Evolutionary conservation across 2,113 vertebrate species (phyloP).

Genomic region (Hoplias malabaricus): DNA sequence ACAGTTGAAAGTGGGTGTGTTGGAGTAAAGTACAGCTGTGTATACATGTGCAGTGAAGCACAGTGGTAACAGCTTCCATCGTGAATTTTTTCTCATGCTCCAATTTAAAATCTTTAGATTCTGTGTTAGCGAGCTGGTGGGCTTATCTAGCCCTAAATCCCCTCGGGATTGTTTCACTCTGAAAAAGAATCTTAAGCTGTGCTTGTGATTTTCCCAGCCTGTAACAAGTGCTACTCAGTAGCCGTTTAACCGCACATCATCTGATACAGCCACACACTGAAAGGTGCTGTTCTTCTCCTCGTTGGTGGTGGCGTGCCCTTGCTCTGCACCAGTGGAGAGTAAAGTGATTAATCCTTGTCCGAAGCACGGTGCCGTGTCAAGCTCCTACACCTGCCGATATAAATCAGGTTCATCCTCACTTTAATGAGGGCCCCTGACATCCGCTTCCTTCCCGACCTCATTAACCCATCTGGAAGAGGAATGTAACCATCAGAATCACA

Average conservation of each 20-base stretch:
- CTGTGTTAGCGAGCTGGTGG: neutral
- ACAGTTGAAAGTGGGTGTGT: too few relatives aligned
- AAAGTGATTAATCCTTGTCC: constrained; percentile 44
- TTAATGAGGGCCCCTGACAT: constrained; percentile 44
- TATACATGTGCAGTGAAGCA: neutral
- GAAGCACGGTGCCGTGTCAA: constrained; percentile 12
- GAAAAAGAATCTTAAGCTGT: neutral
- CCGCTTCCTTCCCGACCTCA: constrained; percentile 44
- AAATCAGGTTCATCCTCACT: constrained; percentile 33
- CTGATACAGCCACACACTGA: neutral
- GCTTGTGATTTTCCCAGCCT: neutral
- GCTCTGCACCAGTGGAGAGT: constrained; percentile 22
- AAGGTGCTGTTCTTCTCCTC: neutral
- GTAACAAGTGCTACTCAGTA: neutral
- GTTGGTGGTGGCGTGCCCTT: constrained; percentile 13
- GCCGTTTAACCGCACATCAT: neutral
- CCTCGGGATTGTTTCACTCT: neutral
- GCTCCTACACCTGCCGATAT: constrained; percentile 27
- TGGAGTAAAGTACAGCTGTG: neutral
- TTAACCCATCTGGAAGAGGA: constrained; percentile 40
- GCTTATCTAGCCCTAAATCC: neutral
- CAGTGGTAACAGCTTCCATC: neutral
- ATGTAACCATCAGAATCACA: neutral
- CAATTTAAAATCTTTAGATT: neutral
- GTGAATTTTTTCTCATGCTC: neutral